phyloP scores from a whole-genome alignment of 1,140 invertebrate species.

The Lasioglossum albipes region DNA sequence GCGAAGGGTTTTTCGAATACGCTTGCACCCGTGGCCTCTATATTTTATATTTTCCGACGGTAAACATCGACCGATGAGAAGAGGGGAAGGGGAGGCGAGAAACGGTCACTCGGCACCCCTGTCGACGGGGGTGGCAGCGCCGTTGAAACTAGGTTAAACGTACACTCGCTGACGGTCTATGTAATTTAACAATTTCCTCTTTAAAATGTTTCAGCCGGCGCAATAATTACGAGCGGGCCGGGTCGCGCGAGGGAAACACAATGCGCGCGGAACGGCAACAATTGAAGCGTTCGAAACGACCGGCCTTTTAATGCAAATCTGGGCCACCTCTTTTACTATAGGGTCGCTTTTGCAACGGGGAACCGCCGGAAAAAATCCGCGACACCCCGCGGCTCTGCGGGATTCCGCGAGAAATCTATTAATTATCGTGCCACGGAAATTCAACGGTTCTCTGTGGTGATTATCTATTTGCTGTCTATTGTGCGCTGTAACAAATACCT shows the following conservation, averaged over 20 bases:
- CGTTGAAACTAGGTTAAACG: slow-evolving; percentile 37
- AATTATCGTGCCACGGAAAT: too few relatives aligned
- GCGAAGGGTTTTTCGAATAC: background rate
- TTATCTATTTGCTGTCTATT: too few relatives aligned
- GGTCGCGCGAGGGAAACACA: background rate
- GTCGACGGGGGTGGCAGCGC: background rate
- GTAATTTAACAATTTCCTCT: slow-evolving; percentile 47
- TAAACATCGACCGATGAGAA: background rate
- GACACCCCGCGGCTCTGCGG: too few relatives aligned
- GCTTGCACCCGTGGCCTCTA: background rate
- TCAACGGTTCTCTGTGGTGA: too few relatives aligned
- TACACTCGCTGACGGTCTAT: slow-evolving; percentile 1
- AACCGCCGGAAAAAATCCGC: too few relatives aligned
- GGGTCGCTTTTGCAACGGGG: background rate
- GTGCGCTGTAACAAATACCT: too few relatives aligned
- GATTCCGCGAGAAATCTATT: too few relatives aligned
- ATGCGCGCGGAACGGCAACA: background rate
- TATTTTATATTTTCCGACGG: background rate
- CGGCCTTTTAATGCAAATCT: slow-evolving; percentile 18
- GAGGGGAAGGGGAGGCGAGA: background rate
- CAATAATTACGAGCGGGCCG: slow-evolving; percentile 27
- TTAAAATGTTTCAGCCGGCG: slow-evolving; percentile 35
- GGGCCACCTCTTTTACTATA: background rate
- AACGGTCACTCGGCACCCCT: background rate
- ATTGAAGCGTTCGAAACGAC: slow-evolving; percentile 31